Conservation (phyloP, 2,797 vertebrate genomes). For the Glossophaga mutica region DNA sequence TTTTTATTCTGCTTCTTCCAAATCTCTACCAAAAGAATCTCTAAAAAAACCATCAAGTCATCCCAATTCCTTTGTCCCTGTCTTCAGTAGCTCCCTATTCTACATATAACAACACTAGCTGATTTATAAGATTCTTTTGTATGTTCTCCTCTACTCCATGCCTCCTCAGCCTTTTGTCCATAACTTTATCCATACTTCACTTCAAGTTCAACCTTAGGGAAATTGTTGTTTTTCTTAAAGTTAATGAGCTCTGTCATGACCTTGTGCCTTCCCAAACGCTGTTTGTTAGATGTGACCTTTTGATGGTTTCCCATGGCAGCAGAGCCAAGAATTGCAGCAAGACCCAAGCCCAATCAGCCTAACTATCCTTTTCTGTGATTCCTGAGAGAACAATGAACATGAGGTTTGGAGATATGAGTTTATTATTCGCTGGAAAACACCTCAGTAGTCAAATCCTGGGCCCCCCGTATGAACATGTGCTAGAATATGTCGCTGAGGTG, state of each 20-base stretch:
- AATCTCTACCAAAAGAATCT: not conserved
- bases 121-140: not conserved
- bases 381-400: not conserved
- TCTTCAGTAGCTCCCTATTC: not conserved
- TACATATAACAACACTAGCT: not conserved
- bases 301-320: not conserved
- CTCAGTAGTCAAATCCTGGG: not conserved
- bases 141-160: not conserved
- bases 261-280: not conserved
- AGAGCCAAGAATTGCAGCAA: not conserved
- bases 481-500: not conserved
- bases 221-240: not conserved
- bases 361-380: not conserved
- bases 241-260: not conserved
- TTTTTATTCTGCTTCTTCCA: not conserved
- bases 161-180: not conserved
- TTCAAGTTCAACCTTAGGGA: not conserved
- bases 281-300: not conserved
- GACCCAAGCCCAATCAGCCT: too few species aligned
- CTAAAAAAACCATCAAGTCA: not conserved
- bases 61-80: not conserved
- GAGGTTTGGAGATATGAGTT: not conserved
- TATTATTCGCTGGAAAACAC: not conserved
- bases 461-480: too few species aligned
- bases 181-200: not conserved